Conservation (phyloP, 2,888 invertebrate species). For the Odiellus spinosus region DNA sequence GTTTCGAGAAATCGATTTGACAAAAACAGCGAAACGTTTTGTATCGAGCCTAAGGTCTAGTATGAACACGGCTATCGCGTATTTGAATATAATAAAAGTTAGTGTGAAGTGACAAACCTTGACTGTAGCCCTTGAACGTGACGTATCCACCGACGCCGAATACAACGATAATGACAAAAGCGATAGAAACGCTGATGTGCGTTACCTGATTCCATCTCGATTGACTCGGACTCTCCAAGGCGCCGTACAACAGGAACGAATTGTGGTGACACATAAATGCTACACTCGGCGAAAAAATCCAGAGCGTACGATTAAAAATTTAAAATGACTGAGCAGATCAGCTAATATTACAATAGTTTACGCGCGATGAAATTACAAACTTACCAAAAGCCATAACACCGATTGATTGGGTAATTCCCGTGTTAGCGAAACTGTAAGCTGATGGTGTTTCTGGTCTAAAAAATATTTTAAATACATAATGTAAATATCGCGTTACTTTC, state of each 20-base stretch:
- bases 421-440: constrained; percentile 54
- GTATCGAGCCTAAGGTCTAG: too few relatives aligned
- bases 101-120: constrained; percentile 42
- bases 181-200: constrained; percentile 56
- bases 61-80: too few relatives aligned
- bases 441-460: constrained; percentile 45
- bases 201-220: constrained; percentile 64
- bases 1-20: too few relatives aligned
- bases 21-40: too few relatives aligned
- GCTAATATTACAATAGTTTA: too few relatives aligned
- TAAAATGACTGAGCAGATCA: too few relatives aligned
- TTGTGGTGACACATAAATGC: constrained; percentile 87
- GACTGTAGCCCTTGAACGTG: constrained; percentile 59
- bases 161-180: constrained; percentile 50
- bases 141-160: constrained; percentile 64
- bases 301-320: too few relatives aligned
- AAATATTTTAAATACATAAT: constrained; percentile 14
- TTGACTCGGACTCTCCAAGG: constrained; percentile 55
- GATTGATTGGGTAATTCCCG: constrained; percentile 51
- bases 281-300: constrained; percentile 31
- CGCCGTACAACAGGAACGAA: constrained; percentile 64
- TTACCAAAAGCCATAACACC: constrained; percentile 72
- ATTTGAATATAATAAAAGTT: too few relatives aligned
- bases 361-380: constrained; percentile 22
- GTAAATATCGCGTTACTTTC: too few relatives aligned